These are phyloP conservation scores for Heteromormyrus szaboi DNA, from an alignment of 2,797 vertebrate genomes.

Conservation along the genomic window DNA sequence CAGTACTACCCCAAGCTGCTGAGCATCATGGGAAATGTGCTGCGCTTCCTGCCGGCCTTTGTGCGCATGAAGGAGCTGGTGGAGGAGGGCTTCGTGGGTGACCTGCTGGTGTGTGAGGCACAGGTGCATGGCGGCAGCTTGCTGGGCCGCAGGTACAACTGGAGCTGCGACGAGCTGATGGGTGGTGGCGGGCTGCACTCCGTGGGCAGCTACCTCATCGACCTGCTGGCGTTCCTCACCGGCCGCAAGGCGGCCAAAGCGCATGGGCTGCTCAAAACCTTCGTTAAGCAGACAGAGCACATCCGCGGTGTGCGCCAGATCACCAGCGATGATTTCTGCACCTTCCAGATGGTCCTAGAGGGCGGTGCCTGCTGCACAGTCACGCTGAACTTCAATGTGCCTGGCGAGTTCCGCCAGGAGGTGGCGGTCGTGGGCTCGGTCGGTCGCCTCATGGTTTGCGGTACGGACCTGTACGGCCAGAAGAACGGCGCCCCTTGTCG, in stretches of 20 bases:
- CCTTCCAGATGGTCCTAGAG: constrained; percentile 96
- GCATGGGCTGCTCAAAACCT: constrained; percentile 92
- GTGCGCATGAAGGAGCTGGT: constrained; percentile 95
- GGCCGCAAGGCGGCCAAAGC: constrained; percentile 86
- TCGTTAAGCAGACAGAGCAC: constrained; percentile 95
- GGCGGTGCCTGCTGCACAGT: constrained; percentile 91
- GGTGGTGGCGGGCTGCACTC: constrained; percentile 94
- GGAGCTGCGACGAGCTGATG: constrained; percentile 98
- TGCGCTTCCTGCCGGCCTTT: constrained; percentile 90
- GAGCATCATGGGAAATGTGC: constrained; percentile 96
- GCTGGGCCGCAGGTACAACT: constrained; percentile 97
- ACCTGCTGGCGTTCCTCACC: constrained; percentile 90
- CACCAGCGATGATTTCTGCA: constrained; percentile 98
- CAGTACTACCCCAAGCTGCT: constrained; percentile 98
- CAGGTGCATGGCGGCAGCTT: constrained; percentile 89
- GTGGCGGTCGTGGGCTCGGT: constrained; percentile 83
- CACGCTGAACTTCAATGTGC: constrained; percentile 95
- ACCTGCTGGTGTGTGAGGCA: constrained; percentile 92
- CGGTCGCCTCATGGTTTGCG: constrained; percentile 77
- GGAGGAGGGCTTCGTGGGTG: constrained; percentile 87
- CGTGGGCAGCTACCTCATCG: constrained; percentile 96
- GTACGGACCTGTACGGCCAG: constrained; percentile 88
- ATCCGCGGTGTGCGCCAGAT: constrained; percentile 96
- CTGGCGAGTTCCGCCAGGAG: constrained; percentile 90
- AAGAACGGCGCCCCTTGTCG: constrained; percentile 73